Conservation (phyloP, 2,797 vertebrate species). For the Natrix natrix region DNA sequence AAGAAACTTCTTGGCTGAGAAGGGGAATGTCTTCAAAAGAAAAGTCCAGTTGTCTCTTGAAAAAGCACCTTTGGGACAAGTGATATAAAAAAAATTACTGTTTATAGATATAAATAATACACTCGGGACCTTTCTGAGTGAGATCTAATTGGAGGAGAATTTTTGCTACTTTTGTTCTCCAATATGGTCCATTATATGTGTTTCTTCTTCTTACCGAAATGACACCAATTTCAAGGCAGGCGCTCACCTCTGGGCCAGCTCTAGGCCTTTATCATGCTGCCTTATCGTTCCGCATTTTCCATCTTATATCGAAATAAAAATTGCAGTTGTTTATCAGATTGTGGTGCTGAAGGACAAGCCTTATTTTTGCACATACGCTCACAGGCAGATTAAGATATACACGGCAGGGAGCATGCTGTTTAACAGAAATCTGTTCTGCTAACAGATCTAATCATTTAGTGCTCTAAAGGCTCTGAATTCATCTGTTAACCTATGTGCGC, state of each 20-base stretch:
- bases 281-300: conserved; percentile 2
- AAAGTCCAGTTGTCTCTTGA: not conserved
- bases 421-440: conserved; percentile 28
- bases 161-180: not conserved
- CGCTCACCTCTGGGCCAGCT: not conserved
- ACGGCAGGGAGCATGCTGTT: not conserved
- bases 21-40: too few species aligned
- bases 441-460: conserved; percentile 12
- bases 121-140: not conserved
- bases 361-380: conserved; percentile 18
- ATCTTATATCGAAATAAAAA: conserved; percentile 27
- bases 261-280: conserved; percentile 11
- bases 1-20: not conserved
- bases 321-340: conserved; percentile 19
- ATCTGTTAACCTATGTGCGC: not conserved
- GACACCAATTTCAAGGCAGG: not conserved
- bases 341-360: not conserved
- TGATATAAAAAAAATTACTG: not conserved
- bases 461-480: conserved; percentile 16
- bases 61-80: not conserved
- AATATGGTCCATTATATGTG: not conserved
- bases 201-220: conserved; percentile 3
- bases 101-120: not conserved
- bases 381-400: conserved; percentile 19
- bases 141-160: not conserved